Base-by-base conservation (phyloP, 2,797 vertebrate genomes). In the Acanthurus tractus region DNA sequence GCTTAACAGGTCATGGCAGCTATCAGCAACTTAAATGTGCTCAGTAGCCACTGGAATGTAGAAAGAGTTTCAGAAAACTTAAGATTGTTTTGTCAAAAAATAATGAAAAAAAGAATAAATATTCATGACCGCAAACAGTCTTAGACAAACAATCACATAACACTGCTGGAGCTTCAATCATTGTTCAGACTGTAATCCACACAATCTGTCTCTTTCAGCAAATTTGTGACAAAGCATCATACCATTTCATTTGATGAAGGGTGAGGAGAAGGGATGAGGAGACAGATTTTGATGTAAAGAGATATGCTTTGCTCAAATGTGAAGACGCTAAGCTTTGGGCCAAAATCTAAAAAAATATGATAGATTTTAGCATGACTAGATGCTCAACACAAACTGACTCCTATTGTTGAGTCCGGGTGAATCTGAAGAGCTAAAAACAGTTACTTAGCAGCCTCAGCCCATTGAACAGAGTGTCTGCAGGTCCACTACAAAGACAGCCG, bases 131-230 rank as follows among this genome's bases (percentile, higher is more conserved):
- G 25, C 65, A 82, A 48, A 69, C 74, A 57, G 46, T 59, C 44
- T 48, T 40, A 55, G 44, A 64, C 50, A 74, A 46, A 72, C 63
- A 81, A 77, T 76, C 61, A 74, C 49, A 78, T 63, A 74, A 76
- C 70, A 72, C 70, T 40, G 71, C 64, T 63, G 81, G 84, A 84
- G 66, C 58, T 53, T n/a, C 72, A 75, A 79, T 84, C 61, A 69
- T 87, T 71, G 50, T 71, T 77, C 81, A 78, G 15, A 59, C 56
- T 66, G 62, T 59, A 79, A 87, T 86, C 65, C 76, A 69, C 82
- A 64, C 86, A 84, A 85, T 88, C 78, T 78, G 59, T 76, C 65
- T 69, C 61, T 66, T 64, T 84, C 81, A 63, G 70, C 64, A 62
- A 78, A 81, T 87, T 88, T 83, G 82, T 81, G 74, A 69, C 17